A percentile compares a stretch with the other conserved stretches of the same genome.
Conservation (phyloP, 2,888 invertebrate genomes). For the Perizoma flavofasciatum region DNA sequence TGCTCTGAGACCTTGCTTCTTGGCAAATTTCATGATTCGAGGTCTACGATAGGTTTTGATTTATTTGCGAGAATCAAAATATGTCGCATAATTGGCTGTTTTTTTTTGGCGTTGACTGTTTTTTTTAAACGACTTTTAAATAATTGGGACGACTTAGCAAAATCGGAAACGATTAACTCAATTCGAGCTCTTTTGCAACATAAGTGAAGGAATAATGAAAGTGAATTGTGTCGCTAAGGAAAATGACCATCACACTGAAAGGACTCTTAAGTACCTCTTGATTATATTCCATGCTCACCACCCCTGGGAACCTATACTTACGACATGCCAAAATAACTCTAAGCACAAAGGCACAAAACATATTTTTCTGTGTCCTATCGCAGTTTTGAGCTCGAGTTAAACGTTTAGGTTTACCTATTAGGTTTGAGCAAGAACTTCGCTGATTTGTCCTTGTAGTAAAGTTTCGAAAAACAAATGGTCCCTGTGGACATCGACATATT, state of each 20-base stretch:
- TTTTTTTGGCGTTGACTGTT: too few relatives aligned
- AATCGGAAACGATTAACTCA: slow-evolving; percentile 27
- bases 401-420: slow-evolving; percentile 36
- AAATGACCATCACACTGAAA: slow-evolving; percentile 52
- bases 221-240: slow-evolving; percentile 40
- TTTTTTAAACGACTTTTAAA: background rate
- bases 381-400: slow-evolving; percentile 32
- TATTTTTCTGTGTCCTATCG: slow-evolving; percentile 36
- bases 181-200: slow-evolving; percentile 19
- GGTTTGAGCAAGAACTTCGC: slow-evolving; percentile 18
- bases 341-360: slow-evolving; percentile 36
- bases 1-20: too few relatives aligned
- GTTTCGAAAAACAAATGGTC: background rate
- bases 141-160: slow-evolving; percentile 12
- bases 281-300: slow-evolving; percentile 52
- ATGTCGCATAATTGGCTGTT: too few relatives aligned
- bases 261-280: slow-evolving; percentile 52
- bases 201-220: slow-evolving; percentile 4
- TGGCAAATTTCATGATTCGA: too few relatives aligned
- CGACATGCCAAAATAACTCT: slow-evolving; percentile 41
- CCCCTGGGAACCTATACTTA: slow-evolving; percentile 33
- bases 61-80: too few relatives aligned
- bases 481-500: too few relatives aligned
- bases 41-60: too few relatives aligned
- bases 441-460: background rate